Base-by-base conservation (phyloP, 2,888 invertebrate species). In the Drosophila affinis region DNA sequence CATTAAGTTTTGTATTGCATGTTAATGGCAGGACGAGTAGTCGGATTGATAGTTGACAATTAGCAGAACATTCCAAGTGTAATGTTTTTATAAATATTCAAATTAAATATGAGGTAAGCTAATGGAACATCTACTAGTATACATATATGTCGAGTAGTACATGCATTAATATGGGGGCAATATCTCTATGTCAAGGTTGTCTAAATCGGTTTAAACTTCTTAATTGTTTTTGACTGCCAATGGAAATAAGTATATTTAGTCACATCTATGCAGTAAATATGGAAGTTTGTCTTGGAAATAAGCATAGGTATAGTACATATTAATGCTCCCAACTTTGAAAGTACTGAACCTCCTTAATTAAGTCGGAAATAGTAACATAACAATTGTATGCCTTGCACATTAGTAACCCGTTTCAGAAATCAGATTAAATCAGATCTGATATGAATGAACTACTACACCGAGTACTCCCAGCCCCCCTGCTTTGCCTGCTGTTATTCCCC, bases 21-120 rank as follows among this genome's bases (percentile, higher is more conserved):
- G 86, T 62, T 62, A 73, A 73, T 60, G 62, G 45, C 57, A 63
- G 54, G 60, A 65, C 75, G 74, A 70, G 58, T 67, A 77, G 56
- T 70, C 61, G 75, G 29, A 64, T 65, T 71, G 71, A 68, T 76
- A 64, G 70, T 68, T 77, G 67, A 85, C 80, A 87, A 87, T 87
- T 85, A 85, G 76, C 55, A 75, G 62, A 64, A 67, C 79, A 81
- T 63, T 47, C 44, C 51, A 32, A 65, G 69, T 62, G 54, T 48
- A 62, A 58, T 48, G 32, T 34, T 48, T 34, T 48, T 34, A 14
- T 44, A 53, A 60, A 69, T 59, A 57, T 49, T 57, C 57, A 9
- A 69, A 49, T 45, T 57, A 51, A 49, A 21, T n/a, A 57, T 32
- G 47, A 45, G 69, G 57, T 69, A 56, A 39, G 14, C 57, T 67